Base-by-base conservation (phyloP, 1,140 invertebrate genomes). In the Platyura marginata region DNA sequence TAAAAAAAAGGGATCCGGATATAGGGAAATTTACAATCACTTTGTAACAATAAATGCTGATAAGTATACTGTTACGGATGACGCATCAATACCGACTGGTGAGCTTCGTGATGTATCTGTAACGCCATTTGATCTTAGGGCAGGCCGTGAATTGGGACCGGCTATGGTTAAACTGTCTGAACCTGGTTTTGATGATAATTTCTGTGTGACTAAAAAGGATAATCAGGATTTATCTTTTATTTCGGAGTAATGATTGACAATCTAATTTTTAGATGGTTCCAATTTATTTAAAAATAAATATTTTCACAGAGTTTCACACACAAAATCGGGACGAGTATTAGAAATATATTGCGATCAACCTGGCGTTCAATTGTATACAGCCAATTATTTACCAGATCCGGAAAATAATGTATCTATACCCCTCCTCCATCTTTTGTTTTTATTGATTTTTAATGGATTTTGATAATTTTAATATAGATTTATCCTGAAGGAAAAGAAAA, bases 351-450 rank as follows among this genome's bases (percentile, higher is more conserved):
- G 79, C 10, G 77, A 89, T 59, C 87, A 94, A 54, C 86, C 87
- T 0, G 90, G 88, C 8, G 71, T 94, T 9, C 88, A 93, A 53
- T 78, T 96, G 49, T 95, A 95, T 54, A 93, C 90, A 0, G 64
- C 71, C 0, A 83, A 90, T 55, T 80, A 68, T 54, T 59, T 94
- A 2, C 81, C 81, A 0, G 51, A 67, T 44, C 67, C 69, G 0
- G 51, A 52, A 10, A 42, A 55, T 18, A 54, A 52, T 13, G 15
- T 57, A 9, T 49, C n/a, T n/a, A n/a, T n/a, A n/a, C n/a, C n/a
- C n/a, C n/a, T n/a, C n/a, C n/a, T n/a, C n/a, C n/a, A n/a, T n/a
- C n/a, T n/a, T n/a, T n/a, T n/a, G n/a, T n/a, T n/a, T n/a, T n/a
- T n/a, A n/a, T n/a, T n/a, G n/a, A n/a, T n/a, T n/a, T n/a, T n/a